Conservation (phyloP, 2,888 invertebrate species). For the Zelleria hepariella region DNA sequence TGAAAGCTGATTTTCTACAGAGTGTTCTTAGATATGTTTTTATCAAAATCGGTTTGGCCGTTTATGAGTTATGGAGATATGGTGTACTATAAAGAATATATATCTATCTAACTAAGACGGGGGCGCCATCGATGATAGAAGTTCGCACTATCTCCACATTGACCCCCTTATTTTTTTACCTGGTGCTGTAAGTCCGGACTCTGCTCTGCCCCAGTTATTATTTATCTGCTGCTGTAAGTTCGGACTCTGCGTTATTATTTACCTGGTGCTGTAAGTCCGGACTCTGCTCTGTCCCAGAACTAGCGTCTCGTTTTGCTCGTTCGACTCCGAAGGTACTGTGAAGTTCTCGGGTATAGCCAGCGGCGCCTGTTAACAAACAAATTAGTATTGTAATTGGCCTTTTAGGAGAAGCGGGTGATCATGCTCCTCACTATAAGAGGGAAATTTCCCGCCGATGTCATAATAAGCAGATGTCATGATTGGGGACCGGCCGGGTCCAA, state of each 20-base stretch:
- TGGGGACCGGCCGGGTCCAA: no score
- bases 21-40: no score
- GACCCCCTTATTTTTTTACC: conserved; percentile 20
- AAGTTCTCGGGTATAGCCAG: conserved; percentile 56
- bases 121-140: neutral
- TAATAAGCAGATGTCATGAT: neutral
- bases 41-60: no score
- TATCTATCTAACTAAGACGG: neutral
- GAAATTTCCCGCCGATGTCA: neutral
- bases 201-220: conserved; percentile 25
- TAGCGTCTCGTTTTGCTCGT: conserved; percentile 33
- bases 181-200: conserved; percentile 42
- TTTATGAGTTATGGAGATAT: no score
- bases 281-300: conserved; percentile 29
- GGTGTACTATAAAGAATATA: no score
- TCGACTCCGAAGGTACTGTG: conserved; percentile 23
- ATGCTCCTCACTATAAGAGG: no score
- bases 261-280: conserved; percentile 49
- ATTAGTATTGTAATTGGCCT: no score
- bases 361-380: conserved; percentile 36
- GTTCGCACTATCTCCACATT: neutral
- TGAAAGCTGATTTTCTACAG: no score
- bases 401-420: no score
- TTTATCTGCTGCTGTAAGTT: neutral
- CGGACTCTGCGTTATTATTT: conserved; percentile 2